phyloP scores from a whole-genome alignment of 1,140 invertebrate genomes.

The Dinothrombium tinctorium region DNA sequence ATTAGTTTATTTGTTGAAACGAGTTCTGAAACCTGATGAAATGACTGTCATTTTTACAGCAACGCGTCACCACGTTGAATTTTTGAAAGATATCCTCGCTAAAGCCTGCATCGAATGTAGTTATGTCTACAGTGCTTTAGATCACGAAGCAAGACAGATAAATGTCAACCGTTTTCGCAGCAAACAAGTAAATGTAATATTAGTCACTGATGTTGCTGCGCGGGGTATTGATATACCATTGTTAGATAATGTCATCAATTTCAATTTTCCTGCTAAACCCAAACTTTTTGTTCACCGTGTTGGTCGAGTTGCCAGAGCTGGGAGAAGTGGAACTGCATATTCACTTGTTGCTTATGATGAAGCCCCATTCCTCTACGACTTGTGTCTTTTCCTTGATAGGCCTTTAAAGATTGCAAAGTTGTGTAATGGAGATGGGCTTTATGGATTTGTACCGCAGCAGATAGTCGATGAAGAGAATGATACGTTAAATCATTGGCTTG shows the following conservation, averaged over 20 bases:
- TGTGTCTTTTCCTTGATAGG: constrained; percentile 74
- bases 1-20: constrained; percentile 53
- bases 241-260: constrained; percentile 90
- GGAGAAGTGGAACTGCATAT: constrained; percentile 61
- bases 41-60: constrained; percentile 86
- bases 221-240: constrained; percentile 90
- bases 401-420: constrained; percentile 31
- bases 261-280: constrained; percentile 82
- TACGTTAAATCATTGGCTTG: constrained; percentile 48
- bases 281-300: constrained; percentile 97
- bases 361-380: constrained; percentile 66
- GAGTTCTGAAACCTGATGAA: constrained; percentile 35
- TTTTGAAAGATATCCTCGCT: constrained; percentile 54
- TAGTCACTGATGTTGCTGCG: constrained; percentile 93
- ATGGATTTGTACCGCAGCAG: constrained; percentile 54
- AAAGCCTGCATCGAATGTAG: constrained; percentile 52
- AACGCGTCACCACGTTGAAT: constrained; percentile 96
- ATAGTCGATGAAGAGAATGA: constrained; percentile 58
- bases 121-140: constrained; percentile 81
- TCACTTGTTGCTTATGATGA: constrained; percentile 74
- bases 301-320: constrained; percentile 86
- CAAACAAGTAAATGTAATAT: constrained; percentile 38
- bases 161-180: constrained; percentile 73
- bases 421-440: constrained; percentile 18
- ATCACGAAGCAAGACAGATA: constrained; percentile 83